Conservation (phyloP, 2,797 vertebrate genomes). For the Margarornis squamiger region DNA sequence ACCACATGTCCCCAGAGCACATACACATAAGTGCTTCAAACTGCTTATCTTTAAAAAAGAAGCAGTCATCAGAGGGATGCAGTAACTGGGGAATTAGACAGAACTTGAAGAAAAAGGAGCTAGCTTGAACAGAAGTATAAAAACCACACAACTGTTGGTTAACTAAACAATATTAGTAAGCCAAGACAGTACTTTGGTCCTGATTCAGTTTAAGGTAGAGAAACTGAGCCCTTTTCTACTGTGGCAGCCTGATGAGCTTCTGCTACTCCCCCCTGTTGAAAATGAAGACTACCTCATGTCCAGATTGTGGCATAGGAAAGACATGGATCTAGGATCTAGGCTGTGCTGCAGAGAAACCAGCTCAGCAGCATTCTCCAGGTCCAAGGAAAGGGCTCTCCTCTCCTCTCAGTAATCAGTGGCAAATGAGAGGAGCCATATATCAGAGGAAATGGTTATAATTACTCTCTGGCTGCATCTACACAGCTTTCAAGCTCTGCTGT, state of each 20-base stretch:
- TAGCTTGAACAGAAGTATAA: background rate
- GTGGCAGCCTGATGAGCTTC: background rate
- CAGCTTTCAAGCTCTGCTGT: background rate
- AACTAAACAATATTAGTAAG: background rate
- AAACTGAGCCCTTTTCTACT: background rate
- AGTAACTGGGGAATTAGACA: background rate
- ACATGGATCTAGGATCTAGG: background rate
- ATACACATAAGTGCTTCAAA: background rate
- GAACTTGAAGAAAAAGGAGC: background rate
- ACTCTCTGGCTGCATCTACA: background rate
- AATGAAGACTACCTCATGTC: background rate
- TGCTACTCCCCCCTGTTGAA: background rate
- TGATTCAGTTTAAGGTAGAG: background rate
- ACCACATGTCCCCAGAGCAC: background rate
- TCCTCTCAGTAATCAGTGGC: background rate
- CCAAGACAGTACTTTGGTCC: background rate
- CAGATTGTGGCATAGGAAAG: background rate
- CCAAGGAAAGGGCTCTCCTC: background rate
- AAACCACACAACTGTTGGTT: background rate
- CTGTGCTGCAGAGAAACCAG: background rate
- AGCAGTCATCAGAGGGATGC: background rate
- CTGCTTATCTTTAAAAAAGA: background rate
- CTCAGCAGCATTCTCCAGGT: background rate
- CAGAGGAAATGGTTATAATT: background rate
- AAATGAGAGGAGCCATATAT: background rate